Conservation (phyloP, 2,888 invertebrate species). For the Trachelus stipa region DNA sequence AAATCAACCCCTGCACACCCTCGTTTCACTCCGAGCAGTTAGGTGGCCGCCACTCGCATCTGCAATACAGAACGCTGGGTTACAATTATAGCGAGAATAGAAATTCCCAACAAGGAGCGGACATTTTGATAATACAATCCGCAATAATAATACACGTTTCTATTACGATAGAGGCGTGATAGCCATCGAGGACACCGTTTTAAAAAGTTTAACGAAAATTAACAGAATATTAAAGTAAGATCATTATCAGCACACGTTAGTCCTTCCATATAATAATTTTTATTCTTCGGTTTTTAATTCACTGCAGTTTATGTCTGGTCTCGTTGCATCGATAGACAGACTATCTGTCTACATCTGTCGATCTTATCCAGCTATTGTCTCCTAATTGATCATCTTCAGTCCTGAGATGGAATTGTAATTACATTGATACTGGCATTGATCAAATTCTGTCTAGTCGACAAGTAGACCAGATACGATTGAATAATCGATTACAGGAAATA, state of each 20-base stretch:
- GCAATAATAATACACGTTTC: constrained; percentile 2
- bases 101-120: constrained; percentile 35
- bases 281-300: neutral
- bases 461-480: neutral
- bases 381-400: constrained; percentile 21
- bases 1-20: constrained; percentile 45
- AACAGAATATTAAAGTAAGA: neutral
- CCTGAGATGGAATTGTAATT: constrained; percentile 20
- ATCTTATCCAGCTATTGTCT: constrained; percentile 20
- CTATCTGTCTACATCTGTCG: constrained; percentile 5
- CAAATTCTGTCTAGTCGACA: neutral
- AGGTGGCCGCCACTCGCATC: constrained; percentile 28
- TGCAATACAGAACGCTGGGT: constrained; percentile 32
- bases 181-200: constrained; percentile 6
- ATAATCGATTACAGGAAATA: neutral
- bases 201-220: neutral
- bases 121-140: constrained; percentile 40
- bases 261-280: neutral
- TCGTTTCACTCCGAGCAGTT: constrained; percentile 15
- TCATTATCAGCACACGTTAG: neutral
- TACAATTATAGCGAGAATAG: constrained; percentile 43
- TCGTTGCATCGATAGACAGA: neutral
- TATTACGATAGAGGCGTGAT: constrained; percentile 23
- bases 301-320: neutral
- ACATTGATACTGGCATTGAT: neutral